Evolutionary conservation across 2,888 invertebrate genomes (phyloP), one percentile per base, ranked within the genome.

Genomic region (Euspilapteryx auroguttella): DNA sequence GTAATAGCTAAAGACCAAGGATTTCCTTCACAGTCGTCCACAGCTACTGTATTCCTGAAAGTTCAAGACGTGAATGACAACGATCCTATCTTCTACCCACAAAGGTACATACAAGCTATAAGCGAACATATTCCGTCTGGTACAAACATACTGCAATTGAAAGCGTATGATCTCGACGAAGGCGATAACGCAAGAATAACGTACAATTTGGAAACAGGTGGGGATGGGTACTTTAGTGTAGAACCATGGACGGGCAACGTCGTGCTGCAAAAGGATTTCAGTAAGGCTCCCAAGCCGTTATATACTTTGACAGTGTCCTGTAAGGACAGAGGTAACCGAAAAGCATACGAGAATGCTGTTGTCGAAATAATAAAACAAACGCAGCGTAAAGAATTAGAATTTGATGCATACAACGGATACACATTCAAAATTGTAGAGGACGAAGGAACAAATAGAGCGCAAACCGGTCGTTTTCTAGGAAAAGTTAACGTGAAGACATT

Each of bases 1-100:
- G 86, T 97, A 2, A 79, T 94, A 30, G 96, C 96, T 9, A 86
- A 83, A 64, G 96, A 97, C 77, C 91, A 92, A 69, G 96, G 95
- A 6, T 84, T 84, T 45, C 92, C 93, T 14, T 87, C 93, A 0
- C 88, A 93, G 52, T 91, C 93, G 11, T 91, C 95, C 5, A 92
- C 93, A 0, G 92, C 94, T 6, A 90, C 92, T 1, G 86, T 97
- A 28, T 79, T 82, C 45, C 63, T 97, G 4, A 83, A 78, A 38
- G 81, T 97, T 11, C 73, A 85, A 34, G 96, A 96, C 63, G 83
- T 92, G 9, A 96, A 97, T 58, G 96, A 97, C 62, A 95, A 96
- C 56, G 82, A 83, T 42, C 96, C 96, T 0, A 81, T 85, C 45
- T 95, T 97, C 71, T 95, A 95, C 68, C 96, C 96, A 1, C 81